Base-by-base conservation (phyloP, 1,140 invertebrate species). In the Ceratosolen fusciceps region DNA sequence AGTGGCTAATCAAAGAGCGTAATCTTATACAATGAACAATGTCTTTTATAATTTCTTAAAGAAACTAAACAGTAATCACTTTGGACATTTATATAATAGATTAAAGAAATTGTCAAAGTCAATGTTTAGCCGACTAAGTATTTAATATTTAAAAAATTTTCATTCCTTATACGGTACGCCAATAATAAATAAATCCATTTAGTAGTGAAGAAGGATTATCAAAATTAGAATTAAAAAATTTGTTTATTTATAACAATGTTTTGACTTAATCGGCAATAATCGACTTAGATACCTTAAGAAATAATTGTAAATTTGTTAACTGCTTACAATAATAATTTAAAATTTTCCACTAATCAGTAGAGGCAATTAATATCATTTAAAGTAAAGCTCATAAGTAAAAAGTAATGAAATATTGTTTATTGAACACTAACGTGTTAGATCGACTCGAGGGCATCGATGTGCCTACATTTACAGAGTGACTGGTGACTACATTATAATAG, bases 381-480 rank as follows among this genome's bases (percentile, higher is more conserved):
- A 67, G 34, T 19, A 37, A 4, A n/a, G 19, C 8, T 34, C 43
- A 65, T 47, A 47, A 31, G 16, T 47, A 29, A 43, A 74, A 16
- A 29, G 9, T 5, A 29, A 47, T n/a, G 21, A 74, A 62, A 62
- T 60, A 74, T 74, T 43, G 56, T 56, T 74, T 62, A 75, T 75
- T 52, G 26, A 75, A 60, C 60, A 75, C 49, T 75, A 60, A 75
- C 31, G 65, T 75, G 26, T 65, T n/a, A 76, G 62, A 56, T 76
- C 74, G 74, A 75, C 58, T 67, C 74, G 62, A 76, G 62, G 74
- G 62, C 62, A 68, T 76, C 60, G 47, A n/a, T 68, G 62, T 76
- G 74, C 74, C 74, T 76, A 65, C n/a, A 76, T 76, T 76, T 76
- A 54, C n/a, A 65, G 39, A 34, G 58, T 60, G 74, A 65, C 60